phyloP scores from a whole-genome alignment of 1,140 invertebrate genomes.

The Globodera rostochiensis region DNA sequence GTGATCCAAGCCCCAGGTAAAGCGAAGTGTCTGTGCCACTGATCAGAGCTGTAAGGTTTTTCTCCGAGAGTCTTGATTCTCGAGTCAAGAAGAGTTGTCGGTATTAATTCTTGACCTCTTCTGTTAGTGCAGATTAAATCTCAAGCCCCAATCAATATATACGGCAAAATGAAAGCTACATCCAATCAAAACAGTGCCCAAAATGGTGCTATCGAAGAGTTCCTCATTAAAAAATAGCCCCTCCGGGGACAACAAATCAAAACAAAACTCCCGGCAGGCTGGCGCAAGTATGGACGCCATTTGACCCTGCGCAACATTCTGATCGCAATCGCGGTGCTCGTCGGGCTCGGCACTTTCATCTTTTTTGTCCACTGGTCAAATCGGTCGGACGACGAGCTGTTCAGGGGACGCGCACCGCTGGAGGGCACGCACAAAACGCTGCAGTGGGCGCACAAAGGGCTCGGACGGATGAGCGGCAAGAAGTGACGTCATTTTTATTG shows the following conservation, averaged over 20 bases:
- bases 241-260: no score
- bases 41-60: not conserved
- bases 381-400: constrained; percentile 8
- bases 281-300: constrained; percentile 14
- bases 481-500: not conserved
- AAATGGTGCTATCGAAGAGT: no score
- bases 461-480: constrained; percentile 16
- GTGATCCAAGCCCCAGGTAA: constrained; percentile 1
- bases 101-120: no score
- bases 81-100: no score
- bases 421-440: constrained; percentile 18
- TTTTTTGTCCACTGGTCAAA: constrained; percentile 18
- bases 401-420: not conserved
- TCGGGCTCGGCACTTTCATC: not conserved
- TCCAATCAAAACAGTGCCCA: no score
- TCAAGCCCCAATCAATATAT: no score
- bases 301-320: constrained; percentile 23
- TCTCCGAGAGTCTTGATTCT: not conserved
- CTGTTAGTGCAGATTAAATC: no score
- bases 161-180: no score
- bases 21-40: not conserved
- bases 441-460: not conserved
- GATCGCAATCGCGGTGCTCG: not conserved
- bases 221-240: no score
- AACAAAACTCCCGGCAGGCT: not conserved